Evolutionary conservation across 92 coral and sea anemone species (phyloP).

Genomic region (Parazoanthus swiftii): DNA sequence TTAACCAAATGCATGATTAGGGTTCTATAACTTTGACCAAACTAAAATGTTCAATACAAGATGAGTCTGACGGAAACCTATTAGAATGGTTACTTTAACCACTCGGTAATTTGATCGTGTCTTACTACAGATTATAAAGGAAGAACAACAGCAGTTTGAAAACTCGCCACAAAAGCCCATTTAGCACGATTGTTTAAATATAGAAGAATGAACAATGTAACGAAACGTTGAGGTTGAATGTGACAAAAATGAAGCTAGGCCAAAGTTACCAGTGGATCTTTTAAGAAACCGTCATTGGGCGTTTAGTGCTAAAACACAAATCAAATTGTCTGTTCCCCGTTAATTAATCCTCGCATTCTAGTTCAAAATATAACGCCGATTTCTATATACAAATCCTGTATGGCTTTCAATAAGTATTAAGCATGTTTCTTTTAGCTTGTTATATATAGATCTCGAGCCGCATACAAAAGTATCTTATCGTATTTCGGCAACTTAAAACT

Average conservation of each 20-base stretch:
- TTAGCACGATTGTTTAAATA: too few relatives aligned
- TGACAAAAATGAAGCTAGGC: background rate
- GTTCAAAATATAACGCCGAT: slow-evolving; percentile 1
- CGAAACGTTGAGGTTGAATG: background rate
- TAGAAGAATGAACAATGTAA: background rate
- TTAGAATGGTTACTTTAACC: too few relatives aligned
- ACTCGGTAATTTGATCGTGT: too few relatives aligned
- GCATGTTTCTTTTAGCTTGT: background rate
- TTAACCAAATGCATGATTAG: too few relatives aligned
- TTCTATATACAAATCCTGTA: background rate
- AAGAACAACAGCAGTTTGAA: too few relatives aligned
- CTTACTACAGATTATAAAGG: too few relatives aligned
- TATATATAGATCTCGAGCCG: background rate
- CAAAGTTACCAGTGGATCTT: background rate
- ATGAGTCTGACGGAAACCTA: too few relatives aligned
- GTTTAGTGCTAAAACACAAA: background rate
- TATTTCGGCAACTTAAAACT: background rate
- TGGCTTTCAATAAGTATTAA: background rate
- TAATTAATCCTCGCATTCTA: background rate
- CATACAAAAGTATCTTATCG: background rate
- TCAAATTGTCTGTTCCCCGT: background rate
- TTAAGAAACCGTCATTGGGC: background rate
- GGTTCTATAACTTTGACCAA: too few relatives aligned
- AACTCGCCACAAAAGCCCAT: too few relatives aligned
- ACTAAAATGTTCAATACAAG: too few relatives aligned